Base-by-base conservation (phyloP, 1,140 invertebrate species). In the Arctopsyche grandis region DNA sequence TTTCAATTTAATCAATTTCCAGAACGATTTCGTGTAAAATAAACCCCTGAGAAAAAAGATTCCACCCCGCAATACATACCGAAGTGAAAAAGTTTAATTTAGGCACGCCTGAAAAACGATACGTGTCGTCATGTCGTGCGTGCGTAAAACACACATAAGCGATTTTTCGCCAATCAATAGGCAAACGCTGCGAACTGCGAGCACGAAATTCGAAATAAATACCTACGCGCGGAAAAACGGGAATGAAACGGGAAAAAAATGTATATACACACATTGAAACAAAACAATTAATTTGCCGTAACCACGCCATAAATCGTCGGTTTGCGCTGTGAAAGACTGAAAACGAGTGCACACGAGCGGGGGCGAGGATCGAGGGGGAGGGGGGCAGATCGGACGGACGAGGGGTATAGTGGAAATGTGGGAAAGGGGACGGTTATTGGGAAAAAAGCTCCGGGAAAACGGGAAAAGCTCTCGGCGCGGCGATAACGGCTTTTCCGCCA, bases 281-380 rank as follows among this genome's bases (percentile, higher is more conserved):
- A 79, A 82, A 82, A 82, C 81, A 82, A 82, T 82, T 82, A 82
- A 82, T 82, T 82, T 80, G 79, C 78, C 79, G 66, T 77, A 56
- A 82, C 81, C 81, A 70, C 81, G 74, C 77, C 56, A 82, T 82
- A 80, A 82, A 80, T 82, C 77, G 60, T 78, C 58, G 79, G 79
- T 80, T 79, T 82, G 76, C 81, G 52, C 71, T 73, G 79, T 79
- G 69, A 80, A 80, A 80, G 81, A 80, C 75, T 78, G 75, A 77
- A 70, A 80, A 77, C 79, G 75, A 77, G 48, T 52, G 43, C 73
- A 69, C n/a, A 48, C 24, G 79, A 43, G 56, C 58, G 63, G 48
- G 63, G 70, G 80, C 46, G 75, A 44, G 69, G 60, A 22, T 76
- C 60, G 46, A 69, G 63, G 75, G 79, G 48, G 63, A 66, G 52